Evolutionary conservation across 2,113 vertebrate species (phyloP).

Genomic region (Pseudorasbora parva): DNA sequence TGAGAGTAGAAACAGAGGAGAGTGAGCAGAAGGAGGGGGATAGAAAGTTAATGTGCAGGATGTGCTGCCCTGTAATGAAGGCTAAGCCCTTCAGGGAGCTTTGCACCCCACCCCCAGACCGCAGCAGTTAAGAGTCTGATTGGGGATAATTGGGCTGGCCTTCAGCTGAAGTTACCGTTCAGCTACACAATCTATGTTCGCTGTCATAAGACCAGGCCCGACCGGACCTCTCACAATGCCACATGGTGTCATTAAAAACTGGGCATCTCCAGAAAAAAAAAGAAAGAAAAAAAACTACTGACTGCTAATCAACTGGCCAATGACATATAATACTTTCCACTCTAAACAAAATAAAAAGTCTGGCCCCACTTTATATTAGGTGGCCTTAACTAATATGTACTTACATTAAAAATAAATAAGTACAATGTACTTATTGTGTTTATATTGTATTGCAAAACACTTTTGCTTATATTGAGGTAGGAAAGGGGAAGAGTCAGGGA

Average conservation of each 20-base stretch:
- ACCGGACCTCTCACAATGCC: conserved; percentile 38
- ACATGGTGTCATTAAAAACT: background rate
- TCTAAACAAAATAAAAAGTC: background rate
- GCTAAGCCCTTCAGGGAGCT: conserved; percentile 77
- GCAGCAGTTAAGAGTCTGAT: conserved; percentile 78
- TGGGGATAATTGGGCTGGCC: conserved; percentile 76
- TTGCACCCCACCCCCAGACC: conserved; percentile 67
- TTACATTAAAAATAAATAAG: too few species aligned
- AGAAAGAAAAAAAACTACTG: background rate
- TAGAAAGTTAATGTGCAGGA: conserved; percentile 78
- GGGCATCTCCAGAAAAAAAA: background rate
- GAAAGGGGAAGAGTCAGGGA: too few species aligned
- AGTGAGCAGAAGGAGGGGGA: conserved; percentile 60
- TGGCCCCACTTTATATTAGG: too few species aligned
- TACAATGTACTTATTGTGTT: too few species aligned
- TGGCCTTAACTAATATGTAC: too few species aligned
- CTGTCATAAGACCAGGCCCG: conserved; percentile 63
- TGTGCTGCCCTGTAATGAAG: conserved; percentile 78
- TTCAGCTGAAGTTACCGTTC: conserved; percentile 79
- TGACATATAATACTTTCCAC: background rate
- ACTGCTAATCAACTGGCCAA: background rate
- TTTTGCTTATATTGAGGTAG: too few species aligned
- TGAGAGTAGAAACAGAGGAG: conserved; percentile 8
- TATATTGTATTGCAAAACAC: too few species aligned
- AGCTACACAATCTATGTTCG: conserved; percentile 69